Evolutionary conservation across 2,113 vertebrate genomes (phyloP).

Genomic region (Lophius piscatorius): DNA sequence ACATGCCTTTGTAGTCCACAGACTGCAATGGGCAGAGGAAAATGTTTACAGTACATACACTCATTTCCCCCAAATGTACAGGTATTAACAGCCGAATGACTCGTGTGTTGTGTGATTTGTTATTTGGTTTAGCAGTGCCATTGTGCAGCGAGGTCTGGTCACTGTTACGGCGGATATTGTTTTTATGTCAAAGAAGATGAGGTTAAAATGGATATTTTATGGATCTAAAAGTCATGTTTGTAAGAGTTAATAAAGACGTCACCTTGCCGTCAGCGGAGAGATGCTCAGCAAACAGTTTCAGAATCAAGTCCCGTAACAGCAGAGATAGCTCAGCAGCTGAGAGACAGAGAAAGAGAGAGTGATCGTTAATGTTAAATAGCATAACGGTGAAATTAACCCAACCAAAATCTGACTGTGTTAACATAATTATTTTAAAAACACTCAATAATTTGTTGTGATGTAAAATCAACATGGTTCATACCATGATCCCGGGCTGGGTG

Average conservation of each 20-base stretch:
- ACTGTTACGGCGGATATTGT: no score
- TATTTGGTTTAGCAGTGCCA: neutral
- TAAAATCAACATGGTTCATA: neutral
- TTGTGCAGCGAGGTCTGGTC: no score
- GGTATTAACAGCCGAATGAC: no score
- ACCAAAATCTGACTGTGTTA: neutral
- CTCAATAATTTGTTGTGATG: neutral
- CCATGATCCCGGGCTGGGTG: neutral
- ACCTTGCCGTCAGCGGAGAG: conserved; percentile 85
- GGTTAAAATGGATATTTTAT: no score
- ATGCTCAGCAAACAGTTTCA: conserved; percentile 81
- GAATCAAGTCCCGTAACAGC: conserved; percentile 77
- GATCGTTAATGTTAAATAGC: neutral
- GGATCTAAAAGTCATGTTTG: neutral
- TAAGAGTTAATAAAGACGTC: conserved; percentile 11
- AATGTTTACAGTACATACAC: conserved; percentile 5
- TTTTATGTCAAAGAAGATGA: no score
- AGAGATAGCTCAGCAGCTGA: conserved; percentile 78
- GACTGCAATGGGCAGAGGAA: conserved; percentile 56
- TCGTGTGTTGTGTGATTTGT: neutral
- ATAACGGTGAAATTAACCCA: neutral
- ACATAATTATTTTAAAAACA: neutral
- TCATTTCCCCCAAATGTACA: neutral
- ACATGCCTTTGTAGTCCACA: conserved; percentile 83
- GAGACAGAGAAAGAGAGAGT: neutral